phyloP scores from a whole-genome alignment of 92 coral and sea anemone genomes.

The Epizoanthus illoricatus region DNA sequence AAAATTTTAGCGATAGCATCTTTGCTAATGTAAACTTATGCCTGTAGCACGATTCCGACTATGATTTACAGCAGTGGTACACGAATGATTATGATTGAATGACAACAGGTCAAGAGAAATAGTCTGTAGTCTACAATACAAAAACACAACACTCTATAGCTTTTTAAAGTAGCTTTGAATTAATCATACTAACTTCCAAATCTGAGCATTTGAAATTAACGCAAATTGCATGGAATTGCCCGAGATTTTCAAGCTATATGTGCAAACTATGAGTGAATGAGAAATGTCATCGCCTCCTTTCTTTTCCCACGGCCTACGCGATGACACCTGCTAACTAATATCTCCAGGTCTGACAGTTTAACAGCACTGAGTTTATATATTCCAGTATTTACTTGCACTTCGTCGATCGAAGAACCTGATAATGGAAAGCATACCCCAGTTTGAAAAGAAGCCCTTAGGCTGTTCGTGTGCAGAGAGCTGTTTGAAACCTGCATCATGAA shows the following conservation, averaged over 20 bases:
- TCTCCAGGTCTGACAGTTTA: conserved; percentile 17
- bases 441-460: too few species aligned
- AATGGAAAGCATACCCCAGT: not conserved
- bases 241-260: not conserved
- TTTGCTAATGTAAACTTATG: conserved; percentile 32
- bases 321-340: conserved; percentile 29
- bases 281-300: conserved; percentile 10
- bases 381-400: conserved; percentile 35
- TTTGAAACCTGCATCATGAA: too few species aligned
- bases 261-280: not conserved
- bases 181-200: not conserved
- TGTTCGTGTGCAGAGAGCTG: not conserved
- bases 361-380: conserved; percentile 14
- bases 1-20: conserved; percentile 29
- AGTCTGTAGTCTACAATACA: not conserved
- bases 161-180: not conserved
- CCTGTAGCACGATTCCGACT: conserved; percentile 21
- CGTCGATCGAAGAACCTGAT: conserved; percentile 28
- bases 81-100: not conserved
- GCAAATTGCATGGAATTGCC: not conserved
- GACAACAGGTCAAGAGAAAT: not conserved
- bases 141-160: not conserved
- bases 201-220: not conserved
- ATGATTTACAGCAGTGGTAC: conserved; percentile 20
- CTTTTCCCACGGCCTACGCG: conserved; percentile 34